These are phyloP conservation scores for Tupaia tana DNA, from an alignment of 2,113 vertebrate genomes.

Conservation along the genomic window DNA sequence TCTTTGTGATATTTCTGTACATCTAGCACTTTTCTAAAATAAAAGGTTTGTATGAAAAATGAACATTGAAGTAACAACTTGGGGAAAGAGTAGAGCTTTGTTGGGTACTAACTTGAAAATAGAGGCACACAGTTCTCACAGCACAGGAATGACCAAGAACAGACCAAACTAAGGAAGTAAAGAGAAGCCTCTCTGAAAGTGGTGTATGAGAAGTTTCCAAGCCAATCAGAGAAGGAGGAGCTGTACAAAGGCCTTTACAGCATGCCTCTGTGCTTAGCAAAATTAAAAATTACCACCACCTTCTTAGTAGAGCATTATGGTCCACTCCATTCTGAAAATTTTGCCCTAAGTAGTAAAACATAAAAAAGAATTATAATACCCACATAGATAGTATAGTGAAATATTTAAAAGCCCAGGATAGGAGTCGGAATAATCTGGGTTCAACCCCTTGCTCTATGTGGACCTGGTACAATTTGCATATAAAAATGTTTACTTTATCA, in stretches of 20 bases:
- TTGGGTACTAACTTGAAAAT: not conserved
- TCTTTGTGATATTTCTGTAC: not conserved
- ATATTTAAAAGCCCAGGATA: not conserved
- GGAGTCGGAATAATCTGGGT: not conserved
- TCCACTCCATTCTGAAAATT: not conserved
- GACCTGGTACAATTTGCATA: not conserved
- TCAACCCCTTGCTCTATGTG: not conserved
- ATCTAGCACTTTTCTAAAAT: not conserved
- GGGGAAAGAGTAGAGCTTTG: not conserved
- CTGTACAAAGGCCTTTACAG: not conserved
- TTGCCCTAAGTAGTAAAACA: not conserved
- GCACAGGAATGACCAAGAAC: not conserved
- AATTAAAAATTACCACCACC: not conserved
- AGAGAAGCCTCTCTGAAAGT: fast-evolving
- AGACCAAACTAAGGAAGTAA: not conserved
- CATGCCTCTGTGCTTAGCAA: not conserved
- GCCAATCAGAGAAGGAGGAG: fast-evolving
- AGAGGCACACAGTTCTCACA: not conserved
- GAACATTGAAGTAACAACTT: not conserved
- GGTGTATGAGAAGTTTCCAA: fast-evolving
- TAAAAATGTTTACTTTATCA: not conserved
- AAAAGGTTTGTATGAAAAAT: not conserved
- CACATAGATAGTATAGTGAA: not conserved
- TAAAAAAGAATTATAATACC: not conserved
- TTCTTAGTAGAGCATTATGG: not conserved